Conservation (phyloP, 2,888 invertebrate species). For the Listrodromus nycthemerus region DNA sequence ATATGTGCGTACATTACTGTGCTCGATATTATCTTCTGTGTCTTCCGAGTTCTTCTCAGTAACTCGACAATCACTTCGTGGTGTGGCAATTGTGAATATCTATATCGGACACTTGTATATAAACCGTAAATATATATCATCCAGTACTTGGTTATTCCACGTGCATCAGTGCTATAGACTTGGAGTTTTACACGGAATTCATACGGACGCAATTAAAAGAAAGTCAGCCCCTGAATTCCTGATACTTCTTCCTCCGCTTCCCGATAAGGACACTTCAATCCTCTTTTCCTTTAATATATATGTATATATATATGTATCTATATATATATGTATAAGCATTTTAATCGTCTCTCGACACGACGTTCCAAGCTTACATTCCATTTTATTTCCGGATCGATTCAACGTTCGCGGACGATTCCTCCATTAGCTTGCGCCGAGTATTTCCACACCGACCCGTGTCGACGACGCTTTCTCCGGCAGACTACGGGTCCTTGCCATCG, state of each 20-base stretch:
- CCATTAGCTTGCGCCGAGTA: constrained; percentile 42
- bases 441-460: not conserved
- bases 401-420: constrained; percentile 22
- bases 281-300: not conserved
- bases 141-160: not conserved
- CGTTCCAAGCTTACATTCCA: not conserved
- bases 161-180: not conserved
- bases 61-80: constrained; percentile 6
- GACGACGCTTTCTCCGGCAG: not conserved
- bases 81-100: constrained; percentile 1
- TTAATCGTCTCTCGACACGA: not conserved
- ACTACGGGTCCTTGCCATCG: not conserved
- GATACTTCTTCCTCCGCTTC: not conserved
- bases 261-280: not conserved
- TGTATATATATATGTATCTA: no score
- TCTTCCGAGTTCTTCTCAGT: not conserved
- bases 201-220: constrained; percentile 12
- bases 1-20: constrained; percentile 15
- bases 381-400: constrained; percentile 19
- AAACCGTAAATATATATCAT: not conserved
- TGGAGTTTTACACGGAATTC: not conserved
- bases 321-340: not conserved
- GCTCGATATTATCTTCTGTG: constrained; percentile 45
- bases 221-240: not conserved
- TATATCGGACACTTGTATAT: not conserved